Base-by-base conservation (phyloP, 2,113 vertebrate species). In the Tiliqua scincoides region DNA sequence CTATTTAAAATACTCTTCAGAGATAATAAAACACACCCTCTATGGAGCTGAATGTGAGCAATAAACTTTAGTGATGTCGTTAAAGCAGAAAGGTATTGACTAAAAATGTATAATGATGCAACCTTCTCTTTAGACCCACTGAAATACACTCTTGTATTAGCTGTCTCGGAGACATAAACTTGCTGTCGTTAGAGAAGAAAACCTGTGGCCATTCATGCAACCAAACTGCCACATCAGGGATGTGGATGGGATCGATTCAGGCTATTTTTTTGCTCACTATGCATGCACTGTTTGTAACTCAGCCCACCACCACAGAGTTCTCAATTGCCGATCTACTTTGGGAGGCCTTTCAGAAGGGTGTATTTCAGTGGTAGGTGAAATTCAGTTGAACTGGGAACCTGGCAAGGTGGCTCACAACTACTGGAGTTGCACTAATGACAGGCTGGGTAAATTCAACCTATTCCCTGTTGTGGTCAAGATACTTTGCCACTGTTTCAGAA, bases 41-140 rank as follows among this genome's bases (percentile, higher is more conserved):
- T 68, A 59, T 87, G 6, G 88, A 79, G 25, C 59, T 85, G 11
- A 82, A 83, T 82, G 91, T 48, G 77, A n/a, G 79, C 88, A 77
- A 81, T 87, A 35, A 74, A 79, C 76, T 85, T 83, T 14, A 61
- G 67, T 37, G 3, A 11, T 85, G 86, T 88, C 74, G 0, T 57
- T 88, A 37, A 79, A 85, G 57, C n/a, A 40, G 54, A 40, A 74
- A 80, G 73, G 68, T 43, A n/a, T 77, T 89, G 83, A 74, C 52
- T 25, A 59, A 86, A 91, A 27, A 62, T 68, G 77, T 3, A 1
- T 82, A 43, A 40, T 1, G 87, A 91, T 82, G 52, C 84, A 52
- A 63, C 84, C 54, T 88, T 82, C 88, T 88, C 54, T 0, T 88
- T 91, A 91, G 52, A 77, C 15, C 32, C 65, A 1, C 30, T 52